Conservation (phyloP, 2,888 invertebrate species). For the Tubulanus polymorphus region DNA sequence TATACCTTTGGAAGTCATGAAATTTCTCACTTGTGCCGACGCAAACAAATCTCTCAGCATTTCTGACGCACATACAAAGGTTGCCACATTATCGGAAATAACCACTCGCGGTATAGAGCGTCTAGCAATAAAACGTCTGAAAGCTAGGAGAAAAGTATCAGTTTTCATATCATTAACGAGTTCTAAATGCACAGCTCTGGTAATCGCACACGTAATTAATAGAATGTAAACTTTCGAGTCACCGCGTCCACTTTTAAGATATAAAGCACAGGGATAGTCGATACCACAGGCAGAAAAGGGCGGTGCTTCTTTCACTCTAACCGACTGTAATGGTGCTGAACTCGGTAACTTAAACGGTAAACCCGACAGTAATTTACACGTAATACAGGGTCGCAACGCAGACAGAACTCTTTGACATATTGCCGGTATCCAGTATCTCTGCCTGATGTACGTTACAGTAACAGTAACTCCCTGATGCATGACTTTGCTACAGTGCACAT, state of each 20-base stretch:
- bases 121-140: constrained; percentile 1
- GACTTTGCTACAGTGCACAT: too few relatives aligned
- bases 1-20: too few relatives aligned
- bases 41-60: too few relatives aligned
- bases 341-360: neutral
- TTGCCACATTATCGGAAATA: constrained; percentile 5
- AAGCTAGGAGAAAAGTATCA: constrained; percentile 4
- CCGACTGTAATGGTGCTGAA: neutral
- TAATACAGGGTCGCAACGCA: neutral
- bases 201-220: neutral
- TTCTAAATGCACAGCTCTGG: neutral
- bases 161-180: neutral
- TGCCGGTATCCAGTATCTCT: neutral
- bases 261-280: neutral
- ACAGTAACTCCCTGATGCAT: neutral
- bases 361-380: neutral
- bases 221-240: neutral
- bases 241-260: neutral
- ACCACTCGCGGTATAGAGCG: neutral
- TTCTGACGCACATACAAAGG: constrained; percentile 1
- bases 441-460: neutral
- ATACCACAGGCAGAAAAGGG: neutral
- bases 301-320: neutral
- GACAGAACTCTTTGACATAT: neutral
- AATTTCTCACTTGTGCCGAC: neutral